A percentile compares a stretch with the other conserved stretches of the same genome.
Conservation (phyloP, 2,888 invertebrate species). For the Eupithecia centaureata region DNA sequence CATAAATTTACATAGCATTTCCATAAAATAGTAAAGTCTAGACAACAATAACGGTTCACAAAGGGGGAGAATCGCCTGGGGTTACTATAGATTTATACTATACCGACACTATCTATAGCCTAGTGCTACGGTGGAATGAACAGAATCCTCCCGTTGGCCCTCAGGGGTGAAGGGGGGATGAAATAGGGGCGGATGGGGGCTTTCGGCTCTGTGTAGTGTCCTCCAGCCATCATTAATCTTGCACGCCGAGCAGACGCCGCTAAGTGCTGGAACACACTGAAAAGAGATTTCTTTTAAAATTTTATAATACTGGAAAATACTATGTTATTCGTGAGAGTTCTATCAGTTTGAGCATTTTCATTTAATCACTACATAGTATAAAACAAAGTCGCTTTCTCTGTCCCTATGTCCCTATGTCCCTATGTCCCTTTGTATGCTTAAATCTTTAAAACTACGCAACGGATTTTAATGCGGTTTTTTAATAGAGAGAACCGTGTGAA, state of each 20-base stretch:
- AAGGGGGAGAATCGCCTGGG: constrained; percentile 17
- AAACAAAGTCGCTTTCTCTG: too few relatives aligned
- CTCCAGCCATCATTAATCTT: constrained; percentile 79
- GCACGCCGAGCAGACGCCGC: constrained; percentile 67
- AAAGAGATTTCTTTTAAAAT: constrained; percentile 36
- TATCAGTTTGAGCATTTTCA: background rate
- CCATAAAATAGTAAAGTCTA: constrained; percentile 19
- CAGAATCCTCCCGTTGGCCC: constrained; percentile 49
- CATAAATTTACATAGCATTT: constrained; percentile 29
- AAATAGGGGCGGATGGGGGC: background rate
- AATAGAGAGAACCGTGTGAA: too few relatives aligned
- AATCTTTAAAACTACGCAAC: too few relatives aligned
- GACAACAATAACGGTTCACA: constrained; percentile 11
- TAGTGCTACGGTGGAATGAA: constrained; percentile 40
- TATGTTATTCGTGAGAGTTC: constrained; percentile 23
- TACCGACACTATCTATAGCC: constrained; percentile 27
- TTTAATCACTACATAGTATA: too few relatives aligned
- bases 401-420: too few relatives aligned
- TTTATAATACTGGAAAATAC: constrained; percentile 30
- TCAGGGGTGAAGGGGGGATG: constrained; percentile 9
- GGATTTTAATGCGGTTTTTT: too few relatives aligned
- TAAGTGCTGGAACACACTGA: constrained; percentile 42
- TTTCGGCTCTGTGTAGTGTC: constrained; percentile 57
- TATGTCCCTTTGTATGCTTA: too few relatives aligned
- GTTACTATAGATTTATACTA: constrained; percentile 14